A percentile compares a stretch with the other conserved stretches of the same genome.
These are phyloP conservation scores for Noctua pronuba DNA, from an alignment of 2,888 invertebrate genomes.

Conservation along the genomic window DNA sequence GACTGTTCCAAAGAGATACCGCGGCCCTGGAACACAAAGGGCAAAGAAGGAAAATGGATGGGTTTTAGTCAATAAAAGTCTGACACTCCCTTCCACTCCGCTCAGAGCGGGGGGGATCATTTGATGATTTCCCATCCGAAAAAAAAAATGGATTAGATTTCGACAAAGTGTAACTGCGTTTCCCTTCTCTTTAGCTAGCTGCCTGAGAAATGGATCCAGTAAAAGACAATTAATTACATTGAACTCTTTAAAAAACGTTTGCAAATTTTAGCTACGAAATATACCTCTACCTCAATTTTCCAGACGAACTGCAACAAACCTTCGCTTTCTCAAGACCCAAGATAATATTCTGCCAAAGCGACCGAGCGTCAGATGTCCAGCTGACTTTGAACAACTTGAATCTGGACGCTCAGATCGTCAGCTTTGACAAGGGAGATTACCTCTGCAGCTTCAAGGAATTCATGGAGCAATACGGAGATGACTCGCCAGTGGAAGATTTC, in stretches of 20 bases:
- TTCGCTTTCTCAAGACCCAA: conserved; percentile 76
- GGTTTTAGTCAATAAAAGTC: too few relatives aligned
- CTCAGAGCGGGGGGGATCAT: too few relatives aligned
- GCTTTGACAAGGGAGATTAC: conserved; percentile 77
- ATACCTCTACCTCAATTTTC: conserved; percentile 42
- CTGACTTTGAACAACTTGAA: conserved; percentile 72
- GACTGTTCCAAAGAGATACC: too few relatives aligned
- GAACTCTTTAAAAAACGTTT: too few relatives aligned
- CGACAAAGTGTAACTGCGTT: background rate
- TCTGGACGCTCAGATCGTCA: conserved; percentile 74
- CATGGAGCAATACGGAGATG: conserved; percentile 71
- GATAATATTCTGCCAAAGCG: conserved; percentile 81
- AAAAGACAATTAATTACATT: too few relatives aligned
- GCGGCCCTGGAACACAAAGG: too few relatives aligned
- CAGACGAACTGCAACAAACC: conserved; percentile 76
- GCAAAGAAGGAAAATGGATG: too few relatives aligned
- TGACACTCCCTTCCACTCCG: too few relatives aligned
- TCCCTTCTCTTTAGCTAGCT: background rate
- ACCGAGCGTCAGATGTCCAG: conserved; percentile 75
- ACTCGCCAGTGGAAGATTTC: conserved; percentile 73
- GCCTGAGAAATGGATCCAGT: background rate
- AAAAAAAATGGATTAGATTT: background rate
- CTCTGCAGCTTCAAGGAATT: conserved; percentile 74
- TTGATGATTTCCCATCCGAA: too few relatives aligned
- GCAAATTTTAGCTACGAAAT: background rate